Evolutionary conservation across 2,888 invertebrate genomes (phyloP), one percentile per base, ranked within the genome.

Genomic region (Drosophila phalerata): DNA sequence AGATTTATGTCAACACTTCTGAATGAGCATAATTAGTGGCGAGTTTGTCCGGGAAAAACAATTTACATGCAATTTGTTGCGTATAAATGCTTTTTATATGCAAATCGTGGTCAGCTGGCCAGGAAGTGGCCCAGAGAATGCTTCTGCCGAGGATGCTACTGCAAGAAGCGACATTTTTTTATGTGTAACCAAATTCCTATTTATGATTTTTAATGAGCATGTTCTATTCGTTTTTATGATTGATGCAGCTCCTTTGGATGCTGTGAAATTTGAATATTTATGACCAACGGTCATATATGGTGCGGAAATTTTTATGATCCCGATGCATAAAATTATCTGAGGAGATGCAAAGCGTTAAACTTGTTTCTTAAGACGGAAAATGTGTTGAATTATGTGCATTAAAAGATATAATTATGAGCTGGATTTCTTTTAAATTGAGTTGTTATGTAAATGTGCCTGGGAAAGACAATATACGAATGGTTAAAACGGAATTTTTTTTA

Each of bases 201-300:
- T 77, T 68, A 82, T 73, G 78, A 49, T 78, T 76, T 80, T 84
- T 83, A 85, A 89, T 88, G 88, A 89, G 83, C 77, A 75, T 80
- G 70, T 73, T 81, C 58, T 72, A 65, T 72, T 40, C 34, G 55
- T 22, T 22, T 43, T 56, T 47, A 80, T 89, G 89, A 88, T 87
- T 77, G 90, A 89, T 90, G 89, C 90, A 73, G 55, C 42, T 64
- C 19, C 47, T 68, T 77, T 67, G 76, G 78, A 76, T 79, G 77
- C 76, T 78, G 71, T 65, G 69, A 73, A 83, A 77, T 90, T 90
- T 90, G 86, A 91, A 91, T 91, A 91, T 91, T 91, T 91, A 91
- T 91, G 91, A 90, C 91, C 91, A 91, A 85, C 90, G 91, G 91
- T 90, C 91, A 90, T 88, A 89, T 91, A 88, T 91, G 86, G 77